Percentiles rank a stretch among this genome's conserved stretches.
Conservation (phyloP, 2,888 invertebrate genomes). For the Pachymerium ferrugineum region DNA sequence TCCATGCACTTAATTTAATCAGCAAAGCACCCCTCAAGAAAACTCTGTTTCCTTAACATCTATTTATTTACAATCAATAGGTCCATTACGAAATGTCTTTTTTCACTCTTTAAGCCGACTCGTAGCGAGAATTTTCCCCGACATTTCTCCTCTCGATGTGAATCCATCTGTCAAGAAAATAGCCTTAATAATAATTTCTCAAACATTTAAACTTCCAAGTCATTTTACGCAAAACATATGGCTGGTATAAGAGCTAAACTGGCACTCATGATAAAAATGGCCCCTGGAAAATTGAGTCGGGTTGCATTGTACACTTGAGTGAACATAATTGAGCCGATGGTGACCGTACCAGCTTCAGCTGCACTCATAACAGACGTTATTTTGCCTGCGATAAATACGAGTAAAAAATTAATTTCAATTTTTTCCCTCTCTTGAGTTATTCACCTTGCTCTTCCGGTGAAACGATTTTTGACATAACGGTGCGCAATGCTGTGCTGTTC, state of each 20-base stretch:
- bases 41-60: too few species aligned
- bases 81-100: too few species aligned
- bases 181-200: neutral
- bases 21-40: too few species aligned
- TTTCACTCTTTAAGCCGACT: neutral
- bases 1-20: too few species aligned
- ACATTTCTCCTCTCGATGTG: neutral
- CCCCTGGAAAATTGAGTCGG: slow-evolving; percentile 55
- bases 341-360: slow-evolving; percentile 59
- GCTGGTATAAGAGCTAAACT: neutral
- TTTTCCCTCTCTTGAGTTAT: too few species aligned
- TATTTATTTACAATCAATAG: too few species aligned
- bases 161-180: neutral
- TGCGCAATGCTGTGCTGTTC: neutral
- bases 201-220: neutral
- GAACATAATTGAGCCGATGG: slow-evolving; percentile 60
- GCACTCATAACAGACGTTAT: slow-evolving; percentile 63
- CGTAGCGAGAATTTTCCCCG: neutral
- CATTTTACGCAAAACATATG: neutral
- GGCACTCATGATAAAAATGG: slow-evolving; percentile 53
- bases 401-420: too few species aligned
- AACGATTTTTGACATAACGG: neutral
- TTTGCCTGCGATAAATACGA: slow-evolving; percentile 51
- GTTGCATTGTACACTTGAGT: slow-evolving; percentile 60
- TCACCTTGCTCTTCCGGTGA: neutral